A percentile compares a stretch with the other conserved stretches of the same genome.
Conservation (phyloP, 2,888 invertebrate genomes). For the Kryphioiulus occultus region DNA sequence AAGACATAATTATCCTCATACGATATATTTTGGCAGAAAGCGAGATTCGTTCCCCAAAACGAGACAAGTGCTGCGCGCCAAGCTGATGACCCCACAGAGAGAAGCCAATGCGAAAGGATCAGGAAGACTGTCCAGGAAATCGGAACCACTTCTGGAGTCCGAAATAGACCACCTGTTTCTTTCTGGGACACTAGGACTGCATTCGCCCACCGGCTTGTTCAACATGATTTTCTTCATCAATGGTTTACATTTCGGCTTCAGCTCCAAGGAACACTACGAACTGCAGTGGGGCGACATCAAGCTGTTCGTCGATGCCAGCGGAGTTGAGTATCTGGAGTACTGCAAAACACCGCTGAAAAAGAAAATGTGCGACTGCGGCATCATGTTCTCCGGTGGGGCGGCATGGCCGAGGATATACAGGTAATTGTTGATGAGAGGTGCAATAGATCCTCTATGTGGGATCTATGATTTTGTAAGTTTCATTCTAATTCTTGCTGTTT, state of each 20-base stretch:
- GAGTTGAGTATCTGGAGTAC: slow-evolving; percentile 52
- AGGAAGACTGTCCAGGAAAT: slow-evolving; percentile 50
- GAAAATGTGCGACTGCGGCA: slow-evolving; percentile 15
- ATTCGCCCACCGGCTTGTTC: slow-evolving; percentile 52
- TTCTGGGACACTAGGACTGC: slow-evolving; percentile 50
- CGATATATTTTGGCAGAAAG: slow-evolving; percentile 52
- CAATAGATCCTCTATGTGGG: too few species aligned
- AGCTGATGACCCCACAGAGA: slow-evolving; percentile 50
- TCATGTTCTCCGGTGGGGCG: neutral
- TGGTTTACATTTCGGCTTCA: slow-evolving; percentile 51
- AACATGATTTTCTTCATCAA: slow-evolving; percentile 53
- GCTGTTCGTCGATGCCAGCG: slow-evolving; percentile 45
- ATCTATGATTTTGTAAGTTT: too few species aligned
- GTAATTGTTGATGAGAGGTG: neutral
- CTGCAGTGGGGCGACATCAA: slow-evolving; percentile 53
- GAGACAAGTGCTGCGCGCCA: slow-evolving; percentile 51
- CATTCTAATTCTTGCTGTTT: neutral
- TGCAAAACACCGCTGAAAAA: slow-evolving; percentile 50
- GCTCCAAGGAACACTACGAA: slow-evolving; percentile 51
- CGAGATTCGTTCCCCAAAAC: slow-evolving; percentile 51
- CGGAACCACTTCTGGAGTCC: slow-evolving; percentile 50
- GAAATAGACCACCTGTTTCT: slow-evolving; percentile 51
- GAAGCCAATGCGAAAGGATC: slow-evolving; percentile 46
- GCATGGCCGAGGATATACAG: neutral
- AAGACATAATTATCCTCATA: slow-evolving; percentile 52